phyloP scores from a whole-genome alignment of 2,888 invertebrate species.

The Linyphia triangularis region DNA sequence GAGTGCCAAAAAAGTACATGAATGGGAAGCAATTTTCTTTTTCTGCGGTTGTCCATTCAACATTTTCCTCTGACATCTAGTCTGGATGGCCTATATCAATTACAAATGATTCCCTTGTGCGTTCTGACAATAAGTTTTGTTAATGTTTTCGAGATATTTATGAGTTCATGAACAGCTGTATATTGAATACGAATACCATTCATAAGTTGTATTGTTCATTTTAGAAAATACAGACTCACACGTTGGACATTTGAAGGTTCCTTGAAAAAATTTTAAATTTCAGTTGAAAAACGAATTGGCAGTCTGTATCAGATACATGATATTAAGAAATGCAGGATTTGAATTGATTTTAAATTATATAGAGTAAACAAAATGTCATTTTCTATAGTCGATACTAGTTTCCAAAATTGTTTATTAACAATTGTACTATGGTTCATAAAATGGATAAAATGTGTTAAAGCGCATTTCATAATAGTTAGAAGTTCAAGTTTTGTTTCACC shows the following conservation, averaged over 20 bases:
- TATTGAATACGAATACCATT: slow-evolving; percentile 52
- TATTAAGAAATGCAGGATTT: no score
- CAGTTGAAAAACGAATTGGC: no score
- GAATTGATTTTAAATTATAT: no score
- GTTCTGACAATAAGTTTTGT: no score
- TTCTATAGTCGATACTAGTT: no score
- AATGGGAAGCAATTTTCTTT: not conserved
- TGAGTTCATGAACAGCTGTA: not conserved
- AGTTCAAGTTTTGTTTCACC: no score
- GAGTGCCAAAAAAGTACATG: not conserved
- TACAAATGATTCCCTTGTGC: not conserved
- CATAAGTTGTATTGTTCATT: slow-evolving; percentile 41
- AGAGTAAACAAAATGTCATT: no score
- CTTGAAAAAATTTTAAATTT: not conserved
- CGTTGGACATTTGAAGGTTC: not conserved
- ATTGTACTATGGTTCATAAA: no score
- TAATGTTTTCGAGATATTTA: not conserved
- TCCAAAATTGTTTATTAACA: no score
- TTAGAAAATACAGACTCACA: slow-evolving; percentile 43
- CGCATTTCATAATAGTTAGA: no score
- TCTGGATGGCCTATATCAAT: not conserved
- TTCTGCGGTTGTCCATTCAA: not conserved
- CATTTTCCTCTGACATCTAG: not conserved
- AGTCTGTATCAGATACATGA: no score
- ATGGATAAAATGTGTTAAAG: no score